Conservation (phyloP, 2,888 invertebrate genomes). For the Zygothrica quintamaculata region DNA sequence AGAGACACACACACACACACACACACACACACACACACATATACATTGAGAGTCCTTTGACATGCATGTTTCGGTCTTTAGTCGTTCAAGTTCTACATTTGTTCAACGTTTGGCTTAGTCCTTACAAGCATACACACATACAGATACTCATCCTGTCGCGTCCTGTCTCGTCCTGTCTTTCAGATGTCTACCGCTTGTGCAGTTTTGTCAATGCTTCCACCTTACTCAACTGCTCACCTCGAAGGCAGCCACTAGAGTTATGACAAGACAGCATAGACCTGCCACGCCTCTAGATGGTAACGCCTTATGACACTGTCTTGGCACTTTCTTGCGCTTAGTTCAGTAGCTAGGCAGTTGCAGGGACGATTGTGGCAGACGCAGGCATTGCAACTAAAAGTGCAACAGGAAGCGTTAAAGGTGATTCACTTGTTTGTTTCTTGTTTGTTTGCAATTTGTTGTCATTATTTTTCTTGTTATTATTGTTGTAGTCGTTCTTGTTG, state of each 20-base stretch:
- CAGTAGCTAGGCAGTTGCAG: not conserved
- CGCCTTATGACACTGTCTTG: conserved; percentile 13
- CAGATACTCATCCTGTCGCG: conserved; percentile 11
- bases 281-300: conserved; percentile 38
- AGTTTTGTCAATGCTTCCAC: conserved; percentile 71
- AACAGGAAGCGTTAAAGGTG: conserved; percentile 75
- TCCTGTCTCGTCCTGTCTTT: conserved; percentile 7
- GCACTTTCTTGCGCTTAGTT: conserved; percentile 41
- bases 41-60: conserved; percentile 74
- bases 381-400: conserved; percentile 49
- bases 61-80: conserved; percentile 75
- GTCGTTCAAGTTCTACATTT: conserved; percentile 28
- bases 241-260: conserved; percentile 64
- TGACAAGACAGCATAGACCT: conserved; percentile 57
- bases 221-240: conserved; percentile 29
- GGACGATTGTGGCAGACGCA: not conserved
- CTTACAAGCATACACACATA: not conserved
- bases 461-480: conserved; percentile 58
- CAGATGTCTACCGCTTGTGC: conserved; percentile 48
- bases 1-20: conserved; percentile 22
- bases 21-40: too few species aligned
- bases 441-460: conserved; percentile 79
- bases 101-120: not conserved
- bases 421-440: conserved; percentile 78
- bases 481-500: conserved; percentile 28